Conservation (phyloP, 2,888 invertebrate genomes). For the Cryptocheilus praepositus region DNA sequence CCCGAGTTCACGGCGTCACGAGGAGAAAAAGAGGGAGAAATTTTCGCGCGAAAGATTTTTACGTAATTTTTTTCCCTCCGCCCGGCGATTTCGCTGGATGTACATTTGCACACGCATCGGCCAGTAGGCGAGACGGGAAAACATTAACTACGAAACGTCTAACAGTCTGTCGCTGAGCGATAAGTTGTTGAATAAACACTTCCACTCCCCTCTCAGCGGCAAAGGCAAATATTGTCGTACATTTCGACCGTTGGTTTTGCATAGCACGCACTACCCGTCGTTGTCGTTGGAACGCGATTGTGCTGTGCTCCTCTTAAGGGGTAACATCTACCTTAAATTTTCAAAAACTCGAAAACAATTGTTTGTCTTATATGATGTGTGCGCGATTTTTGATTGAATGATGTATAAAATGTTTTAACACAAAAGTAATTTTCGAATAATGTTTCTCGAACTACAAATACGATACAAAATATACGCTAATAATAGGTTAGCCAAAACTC, state of each 20-base stretch:
- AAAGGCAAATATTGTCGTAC: conserved; percentile 16
- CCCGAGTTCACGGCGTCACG: too few relatives aligned
- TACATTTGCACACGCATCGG: conserved; percentile 14
- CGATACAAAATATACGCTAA: too few relatives aligned
- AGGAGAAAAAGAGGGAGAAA: too few relatives aligned
- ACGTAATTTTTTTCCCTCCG: conserved; percentile 23
- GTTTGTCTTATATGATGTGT: too few relatives aligned
- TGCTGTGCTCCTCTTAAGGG: too few relatives aligned
- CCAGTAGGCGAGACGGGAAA: not conserved
- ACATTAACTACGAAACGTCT: not conserved
- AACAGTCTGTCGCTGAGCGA: not conserved
- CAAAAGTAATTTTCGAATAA: too few relatives aligned
- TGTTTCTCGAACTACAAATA: too few relatives aligned
- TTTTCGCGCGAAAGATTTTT: conserved; percentile 3
- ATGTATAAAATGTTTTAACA: too few relatives aligned
- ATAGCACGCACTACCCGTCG: not conserved
- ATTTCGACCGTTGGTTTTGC: conserved; percentile 9
- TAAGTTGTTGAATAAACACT: conserved; percentile 20
- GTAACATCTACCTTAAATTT: too few relatives aligned
- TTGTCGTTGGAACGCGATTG: not conserved
- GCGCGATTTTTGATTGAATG: too few relatives aligned
- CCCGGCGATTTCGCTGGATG: not conserved
- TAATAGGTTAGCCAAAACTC: too few relatives aligned
- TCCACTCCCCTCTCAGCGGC: conserved; percentile 3
- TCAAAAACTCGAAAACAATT: too few relatives aligned